Evolutionary conservation across 2,888 invertebrate species (phyloP), one percentile per base, ranked within the genome.

Genomic region (Mythimna lalbum): DNA sequence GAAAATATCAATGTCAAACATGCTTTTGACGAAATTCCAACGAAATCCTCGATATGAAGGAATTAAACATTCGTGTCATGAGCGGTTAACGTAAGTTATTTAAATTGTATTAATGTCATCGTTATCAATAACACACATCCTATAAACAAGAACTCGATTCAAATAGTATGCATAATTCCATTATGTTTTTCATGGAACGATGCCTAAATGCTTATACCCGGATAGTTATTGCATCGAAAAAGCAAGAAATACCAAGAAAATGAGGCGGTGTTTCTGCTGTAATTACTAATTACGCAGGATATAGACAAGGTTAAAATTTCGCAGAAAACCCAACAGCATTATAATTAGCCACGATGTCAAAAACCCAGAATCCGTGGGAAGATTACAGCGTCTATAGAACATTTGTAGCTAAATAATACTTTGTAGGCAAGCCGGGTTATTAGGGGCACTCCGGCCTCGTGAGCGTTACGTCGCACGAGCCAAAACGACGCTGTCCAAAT

Each of bases 331-430:
- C 69, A 65, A 75, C 72, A 65, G 80, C 68, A 76, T 81, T 80
- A 78, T 76, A 83, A 84, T 76, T 81, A 83, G 74, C 71, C 56
- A 73, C 68, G 73, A 76, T 83, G 82, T 75, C 78, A 83, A 82
- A 72, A 85, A 78, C 73, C 63, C 69, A 67, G 69, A 81, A 76
- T 69, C 77, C 78, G 82, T 85, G 81, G 80, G 80, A 85, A 87
- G 63, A 83, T 83, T 72, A 76, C 66, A 52, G 52, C 66, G 75
- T 63, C 52, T 76, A 76, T 27, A 60, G 67, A 53, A 64, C 69
- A 70, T 76, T 82, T 82, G 75, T 69, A 78, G 77, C 80, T 69
- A 79, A 82, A 81, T 76, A 80, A 63, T 57, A 78, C 70, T 80
- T 75, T 69, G 69, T 76, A 69, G 71, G 49, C 76, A 70, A 71